phyloP scores from a whole-genome alignment of 2,797 vertebrate genomes.

The Sebastolobus altivelis region DNA sequence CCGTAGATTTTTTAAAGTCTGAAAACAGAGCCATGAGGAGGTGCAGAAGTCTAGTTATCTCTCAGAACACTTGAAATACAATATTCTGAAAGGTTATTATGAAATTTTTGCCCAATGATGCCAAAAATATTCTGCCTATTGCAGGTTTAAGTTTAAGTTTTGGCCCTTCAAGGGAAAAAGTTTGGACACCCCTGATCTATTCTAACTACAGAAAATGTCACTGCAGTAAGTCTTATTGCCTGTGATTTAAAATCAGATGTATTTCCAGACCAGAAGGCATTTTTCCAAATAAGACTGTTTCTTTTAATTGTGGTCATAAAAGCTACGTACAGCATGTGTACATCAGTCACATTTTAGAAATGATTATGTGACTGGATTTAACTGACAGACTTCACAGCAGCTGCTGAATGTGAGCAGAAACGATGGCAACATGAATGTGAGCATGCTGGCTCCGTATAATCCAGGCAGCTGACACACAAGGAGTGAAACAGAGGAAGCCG shows the following conservation, averaged over 20 bases:
- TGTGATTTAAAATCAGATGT: neutral
- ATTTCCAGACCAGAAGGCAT: neutral
- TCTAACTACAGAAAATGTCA: neutral
- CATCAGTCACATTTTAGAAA: constrained; percentile 12
- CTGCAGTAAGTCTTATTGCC: neutral
- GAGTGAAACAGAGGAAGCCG: constrained; percentile 62
- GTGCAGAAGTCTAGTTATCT: no score
- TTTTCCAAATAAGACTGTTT: neutral
- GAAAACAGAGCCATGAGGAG: no score
- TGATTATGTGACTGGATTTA: constrained; percentile 8
- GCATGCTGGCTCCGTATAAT: constrained; percentile 28
- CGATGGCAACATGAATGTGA: constrained; percentile 67
- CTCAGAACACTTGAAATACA: no score
- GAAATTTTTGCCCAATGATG: no score
- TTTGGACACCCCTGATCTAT: no score
- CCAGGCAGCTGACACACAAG: constrained; percentile 61
- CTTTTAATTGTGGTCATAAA: neutral
- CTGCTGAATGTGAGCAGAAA: constrained; percentile 53
- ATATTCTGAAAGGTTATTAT: no score
- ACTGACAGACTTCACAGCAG: constrained; percentile 35
- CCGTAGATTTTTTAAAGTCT: no score
- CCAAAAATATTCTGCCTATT: no score
- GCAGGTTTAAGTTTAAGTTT: no score
- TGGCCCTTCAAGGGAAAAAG: no score
- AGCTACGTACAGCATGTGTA: neutral